Percentiles rank a stretch among this genome's conserved stretches.
Evolutionary conservation across 1,140 invertebrate genomes (phyloP).

Genomic region (Procambarus virginalis): DNA sequence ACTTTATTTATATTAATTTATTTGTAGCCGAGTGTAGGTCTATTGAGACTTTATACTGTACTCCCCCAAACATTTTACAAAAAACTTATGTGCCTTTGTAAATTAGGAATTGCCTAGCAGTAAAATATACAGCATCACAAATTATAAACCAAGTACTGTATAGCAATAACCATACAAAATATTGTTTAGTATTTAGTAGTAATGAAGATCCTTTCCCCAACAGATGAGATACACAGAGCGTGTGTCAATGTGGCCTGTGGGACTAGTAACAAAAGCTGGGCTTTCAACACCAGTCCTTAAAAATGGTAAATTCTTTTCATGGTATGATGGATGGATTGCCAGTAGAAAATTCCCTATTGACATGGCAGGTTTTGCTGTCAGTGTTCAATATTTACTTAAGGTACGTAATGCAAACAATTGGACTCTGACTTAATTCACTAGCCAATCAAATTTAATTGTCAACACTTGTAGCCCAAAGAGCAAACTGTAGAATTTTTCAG

Average conservation of each 20-base stretch:
- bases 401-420: conserved; percentile 69
- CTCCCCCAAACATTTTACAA: background rate
- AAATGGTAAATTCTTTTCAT: conserved; percentile 82
- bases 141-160: background rate
- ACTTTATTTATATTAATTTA: background rate
- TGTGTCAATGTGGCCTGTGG: conserved; percentile 92
- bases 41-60: too few relatives aligned
- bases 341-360: conserved; percentile 91
- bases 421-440: too few relatives aligned
- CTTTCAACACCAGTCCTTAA: conserved; percentile 83
- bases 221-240: conserved; percentile 88
- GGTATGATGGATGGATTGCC: conserved; percentile 89
- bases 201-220: conserved; percentile 65
- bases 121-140: background rate
- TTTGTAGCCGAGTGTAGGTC: background rate
- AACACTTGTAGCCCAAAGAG: too few relatives aligned
- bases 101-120: too few relatives aligned
- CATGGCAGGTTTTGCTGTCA: conserved; percentile 91
- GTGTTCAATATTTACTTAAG: conserved; percentile 75
- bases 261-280: conserved; percentile 84
- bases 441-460: too few relatives aligned
- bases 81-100: background rate
- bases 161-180: background rate
- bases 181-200: background rate
- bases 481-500: too few relatives aligned